Evolutionary conservation across 2,888 invertebrate species (phyloP).

Genomic region (Anoplius nigerrimus): DNA sequence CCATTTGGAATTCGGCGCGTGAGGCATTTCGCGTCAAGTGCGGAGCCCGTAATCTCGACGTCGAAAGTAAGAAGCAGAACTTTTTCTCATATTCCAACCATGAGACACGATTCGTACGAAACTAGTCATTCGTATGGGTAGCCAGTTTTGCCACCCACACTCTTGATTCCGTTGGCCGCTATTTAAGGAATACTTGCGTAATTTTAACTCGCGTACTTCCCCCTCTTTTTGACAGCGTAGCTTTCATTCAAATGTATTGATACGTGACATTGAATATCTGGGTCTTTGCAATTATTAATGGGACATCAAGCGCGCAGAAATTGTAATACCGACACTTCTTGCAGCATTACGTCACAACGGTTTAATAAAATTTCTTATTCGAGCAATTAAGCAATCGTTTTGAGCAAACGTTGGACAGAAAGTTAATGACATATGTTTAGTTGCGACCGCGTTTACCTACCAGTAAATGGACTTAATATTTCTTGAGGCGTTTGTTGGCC

Average conservation of each 20-base stretch:
- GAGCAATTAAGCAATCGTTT: no score
- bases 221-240: conserved; percentile 35
- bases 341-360: no score
- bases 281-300: no score
- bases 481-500: conserved; percentile 73
- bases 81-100: neutral
- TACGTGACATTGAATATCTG: neutral
- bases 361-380: no score
- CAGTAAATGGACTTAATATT: conserved; percentile 70
- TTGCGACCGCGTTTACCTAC: conserved; percentile 48
- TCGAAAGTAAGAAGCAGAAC: neutral
- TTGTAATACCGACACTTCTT: no score
- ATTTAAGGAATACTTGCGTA: conserved; percentile 64
- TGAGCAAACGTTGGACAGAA: neutral
- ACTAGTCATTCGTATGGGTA: conserved; percentile 52
- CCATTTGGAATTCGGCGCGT: conserved; percentile 29
- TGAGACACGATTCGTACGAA: conserved; percentile 35
- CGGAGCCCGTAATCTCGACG: neutral
- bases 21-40: conserved; percentile 22
- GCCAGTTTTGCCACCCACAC: conserved; percentile 59
- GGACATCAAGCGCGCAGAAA: no score
- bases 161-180: conserved; percentile 50
- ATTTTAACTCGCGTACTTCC: conserved; percentile 57
- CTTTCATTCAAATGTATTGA: conserved; percentile 10
- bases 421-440: neutral